Percentiles rank a stretch among this genome's conserved stretches.
Conservation (phyloP, 2,113 vertebrate genomes). For the Brienomyrus longianalis region DNA sequence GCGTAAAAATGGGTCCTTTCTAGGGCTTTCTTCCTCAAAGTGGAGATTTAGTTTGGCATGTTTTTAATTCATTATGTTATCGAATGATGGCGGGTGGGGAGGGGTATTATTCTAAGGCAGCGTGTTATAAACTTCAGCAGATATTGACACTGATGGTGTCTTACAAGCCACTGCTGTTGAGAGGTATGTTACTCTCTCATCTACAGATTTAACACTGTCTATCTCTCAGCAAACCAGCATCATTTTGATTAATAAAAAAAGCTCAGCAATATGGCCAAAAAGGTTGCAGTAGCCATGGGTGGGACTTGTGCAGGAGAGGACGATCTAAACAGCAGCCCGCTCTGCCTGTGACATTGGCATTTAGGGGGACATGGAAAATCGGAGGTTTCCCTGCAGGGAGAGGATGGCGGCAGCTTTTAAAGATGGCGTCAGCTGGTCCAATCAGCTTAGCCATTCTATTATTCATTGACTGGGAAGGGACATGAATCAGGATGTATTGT, state of each 20-base stretch:
- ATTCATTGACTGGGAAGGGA: slow-evolving; percentile 46
- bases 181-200: neutral
- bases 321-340: slow-evolving; percentile 37
- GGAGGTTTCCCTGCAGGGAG: slow-evolving; percentile 18
- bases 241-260: neutral
- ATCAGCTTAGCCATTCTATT: slow-evolving; percentile 53
- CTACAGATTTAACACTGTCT: neutral
- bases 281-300: neutral
- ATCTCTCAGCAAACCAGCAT: neutral
- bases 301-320: slow-evolving; percentile 25
- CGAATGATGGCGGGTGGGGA: neutral
- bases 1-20: slow-evolving; percentile 17
- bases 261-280: slow-evolving; percentile 1
- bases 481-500: slow-evolving; percentile 59
- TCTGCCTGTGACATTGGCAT: slow-evolving; percentile 33
- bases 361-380: slow-evolving; percentile 23
- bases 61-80: slow-evolving; percentile 6
- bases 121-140: neutral
- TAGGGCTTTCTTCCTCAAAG: slow-evolving; percentile 3
- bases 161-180: neutral
- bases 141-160: neutral
- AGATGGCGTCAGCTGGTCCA: slow-evolving; percentile 43
- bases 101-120: neutral
- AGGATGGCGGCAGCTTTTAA: slow-evolving; percentile 42
- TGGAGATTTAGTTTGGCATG: neutral